phyloP scores from a whole-genome alignment of 1,140 invertebrate genomes.

The Pygmarrhopalites habei region DNA sequence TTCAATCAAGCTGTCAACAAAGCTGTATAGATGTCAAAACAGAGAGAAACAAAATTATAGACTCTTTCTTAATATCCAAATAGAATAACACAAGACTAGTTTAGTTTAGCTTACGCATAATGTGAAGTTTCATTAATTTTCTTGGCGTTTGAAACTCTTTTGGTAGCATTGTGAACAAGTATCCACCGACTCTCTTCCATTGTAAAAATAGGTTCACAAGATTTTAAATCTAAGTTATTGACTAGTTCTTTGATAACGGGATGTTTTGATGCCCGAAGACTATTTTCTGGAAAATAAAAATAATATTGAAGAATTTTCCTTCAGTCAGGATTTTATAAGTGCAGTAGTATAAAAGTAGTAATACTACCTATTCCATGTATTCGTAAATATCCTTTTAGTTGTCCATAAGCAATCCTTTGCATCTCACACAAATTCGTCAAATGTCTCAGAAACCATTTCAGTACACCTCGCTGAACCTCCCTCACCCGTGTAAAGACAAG shows the following conservation, averaged over 20 bases:
- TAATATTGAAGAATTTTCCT: too few species aligned
- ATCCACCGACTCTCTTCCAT: not conserved
- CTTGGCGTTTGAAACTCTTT: not conserved
- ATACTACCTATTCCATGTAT: conserved; percentile 64
- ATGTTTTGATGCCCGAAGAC: conserved; percentile 42
- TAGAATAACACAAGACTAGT: too few species aligned
- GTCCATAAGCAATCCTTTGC: conserved; percentile 83
- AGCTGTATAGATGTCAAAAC: too few species aligned
- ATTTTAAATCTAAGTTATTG: not conserved
- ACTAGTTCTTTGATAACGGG: conserved; percentile 10
- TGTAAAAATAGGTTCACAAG: not conserved
- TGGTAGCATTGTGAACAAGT: not conserved
- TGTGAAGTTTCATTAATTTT: conserved; percentile 18
- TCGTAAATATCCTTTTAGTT: conserved; percentile 60
- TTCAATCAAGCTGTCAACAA: not conserved
- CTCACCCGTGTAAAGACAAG: not conserved
- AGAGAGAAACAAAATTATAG: too few species aligned
- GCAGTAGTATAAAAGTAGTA: too few species aligned
- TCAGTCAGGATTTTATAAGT: too few species aligned
- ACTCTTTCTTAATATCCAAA: too few species aligned
- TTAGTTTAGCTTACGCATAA: conserved; percentile 12
- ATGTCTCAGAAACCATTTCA: conserved; percentile 77
- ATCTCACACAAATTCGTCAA: conserved; percentile 82
- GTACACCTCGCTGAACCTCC: not conserved
- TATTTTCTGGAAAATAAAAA: conserved; percentile 42